A percentile compares a stretch with the other conserved stretches of the same genome.
Evolutionary conservation across 2,797 vertebrate species (phyloP).

Genomic region (Myotis myotis): DNA sequence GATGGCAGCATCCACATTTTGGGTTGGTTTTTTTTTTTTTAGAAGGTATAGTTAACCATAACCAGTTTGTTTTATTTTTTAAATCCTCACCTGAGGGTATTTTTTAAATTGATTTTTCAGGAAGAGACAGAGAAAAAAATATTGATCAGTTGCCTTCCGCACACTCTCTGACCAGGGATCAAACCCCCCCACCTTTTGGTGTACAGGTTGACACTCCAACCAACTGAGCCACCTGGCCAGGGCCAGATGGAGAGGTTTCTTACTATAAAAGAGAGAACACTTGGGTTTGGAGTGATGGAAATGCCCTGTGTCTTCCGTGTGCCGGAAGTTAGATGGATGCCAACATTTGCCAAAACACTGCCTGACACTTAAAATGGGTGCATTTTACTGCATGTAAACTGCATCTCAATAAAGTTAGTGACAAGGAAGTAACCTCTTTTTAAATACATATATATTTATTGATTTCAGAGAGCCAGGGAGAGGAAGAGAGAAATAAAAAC

Average conservation of each 20-base stretch:
- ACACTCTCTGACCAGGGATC: neutral
- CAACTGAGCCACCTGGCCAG: neutral
- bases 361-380: no score
- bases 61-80: neutral
- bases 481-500: no score
- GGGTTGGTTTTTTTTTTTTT: no score
- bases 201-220: neutral
- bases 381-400: no score
- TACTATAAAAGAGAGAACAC: neutral
- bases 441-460: no score
- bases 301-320: neutral
- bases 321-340: neutral
- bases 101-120: neutral
- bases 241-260: neutral
- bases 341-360: neutral
- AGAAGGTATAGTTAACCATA: neutral
- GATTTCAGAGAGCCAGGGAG: no score
- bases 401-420: no score
- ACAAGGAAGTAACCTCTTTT: no score
- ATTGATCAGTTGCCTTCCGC: neutral
- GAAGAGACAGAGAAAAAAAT: neutral
- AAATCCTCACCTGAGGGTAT: neutral
- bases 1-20: neutral
- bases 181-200: neutral
- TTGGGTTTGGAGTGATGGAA: neutral